A percentile compares a stretch with the other conserved stretches of the same genome.
Evolutionary conservation across 1,140 invertebrate genomes (phyloP).

Genomic region (Arctopsyche grandis): DNA sequence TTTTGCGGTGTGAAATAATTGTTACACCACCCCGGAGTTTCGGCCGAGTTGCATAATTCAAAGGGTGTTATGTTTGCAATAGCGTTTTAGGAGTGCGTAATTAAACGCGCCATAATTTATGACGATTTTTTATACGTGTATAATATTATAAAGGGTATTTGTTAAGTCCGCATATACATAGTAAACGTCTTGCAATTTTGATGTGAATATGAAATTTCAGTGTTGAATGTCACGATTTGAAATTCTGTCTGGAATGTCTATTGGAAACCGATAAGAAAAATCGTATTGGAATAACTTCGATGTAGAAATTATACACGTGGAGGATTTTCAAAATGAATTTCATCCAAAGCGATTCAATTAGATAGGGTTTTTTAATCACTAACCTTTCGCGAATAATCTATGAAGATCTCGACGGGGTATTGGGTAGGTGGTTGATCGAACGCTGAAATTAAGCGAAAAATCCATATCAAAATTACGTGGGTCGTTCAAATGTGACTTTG

Average conservation of each 20-base stretch:
- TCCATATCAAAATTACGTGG: slow-evolving; percentile 44
- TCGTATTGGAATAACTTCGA: not conserved
- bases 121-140: too few species aligned
- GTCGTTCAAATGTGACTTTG: not conserved
- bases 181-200: too few species aligned
- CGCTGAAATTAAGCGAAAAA: slow-evolving; percentile 55
- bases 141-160: too few species aligned
- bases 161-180: too few species aligned
- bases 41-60: slow-evolving; percentile 30
- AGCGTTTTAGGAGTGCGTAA: slow-evolving; percentile 45
- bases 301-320: too few species aligned
- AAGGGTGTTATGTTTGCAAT: slow-evolving; percentile 38
- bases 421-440: slow-evolving; percentile 52
- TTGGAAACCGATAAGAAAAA: not conserved
- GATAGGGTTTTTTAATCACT: slow-evolving; percentile 37
- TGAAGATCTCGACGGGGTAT: slow-evolving; percentile 54
- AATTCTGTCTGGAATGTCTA: not conserved
- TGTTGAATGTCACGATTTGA: too few species aligned
- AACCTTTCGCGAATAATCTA: slow-evolving; percentile 55
- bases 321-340: not conserved
- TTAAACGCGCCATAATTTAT: slow-evolving; percentile 39
- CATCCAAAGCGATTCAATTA: not conserved
- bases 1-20: slow-evolving; percentile 53
- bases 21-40: slow-evolving; percentile 22
- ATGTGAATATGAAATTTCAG: too few species aligned